phyloP scores from a whole-genome alignment of 2,113 vertebrate genomes.

The Tachycineta bicolor region DNA sequence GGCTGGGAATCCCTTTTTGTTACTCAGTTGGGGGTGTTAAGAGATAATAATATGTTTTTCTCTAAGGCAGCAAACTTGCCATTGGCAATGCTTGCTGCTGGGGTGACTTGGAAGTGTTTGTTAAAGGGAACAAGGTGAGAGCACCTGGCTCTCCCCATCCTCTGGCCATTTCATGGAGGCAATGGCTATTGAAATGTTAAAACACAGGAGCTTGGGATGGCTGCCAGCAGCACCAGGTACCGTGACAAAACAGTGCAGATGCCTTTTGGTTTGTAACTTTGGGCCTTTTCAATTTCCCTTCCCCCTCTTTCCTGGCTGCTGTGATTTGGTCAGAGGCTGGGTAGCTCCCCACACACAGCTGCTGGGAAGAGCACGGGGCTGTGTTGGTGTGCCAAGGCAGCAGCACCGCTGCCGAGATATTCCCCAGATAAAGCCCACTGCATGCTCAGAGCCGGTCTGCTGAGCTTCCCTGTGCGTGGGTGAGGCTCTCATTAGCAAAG shows the following conservation, averaged over 20 bases:
- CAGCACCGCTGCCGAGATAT: background rate
- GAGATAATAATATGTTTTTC: background rate
- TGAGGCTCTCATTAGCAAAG: background rate
- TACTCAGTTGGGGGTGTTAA: accelerated
- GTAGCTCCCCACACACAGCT: background rate
- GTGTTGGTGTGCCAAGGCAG: slow-evolving; percentile 1
- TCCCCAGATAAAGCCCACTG: background rate
- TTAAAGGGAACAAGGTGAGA: background rate
- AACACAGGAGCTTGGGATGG: background rate
- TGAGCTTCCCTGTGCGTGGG: background rate
- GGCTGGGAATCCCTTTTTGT: background rate
- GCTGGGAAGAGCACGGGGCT: background rate
- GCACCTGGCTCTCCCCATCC: background rate
- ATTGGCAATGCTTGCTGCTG: background rate
- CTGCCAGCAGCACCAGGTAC: background rate
- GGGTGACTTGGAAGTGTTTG: background rate
- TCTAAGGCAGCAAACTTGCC: background rate
- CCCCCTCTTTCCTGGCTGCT: background rate
- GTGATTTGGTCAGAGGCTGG: background rate
- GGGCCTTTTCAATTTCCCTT: background rate
- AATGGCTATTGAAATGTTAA: background rate
- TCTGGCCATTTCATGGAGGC: background rate
- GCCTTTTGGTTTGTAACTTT: slow-evolving; percentile 4
- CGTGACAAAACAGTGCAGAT: background rate
- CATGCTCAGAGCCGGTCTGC: background rate